Evolutionary conservation across 64 coral and sea anemone genomes (phyloP).

Genomic region (Actinia equina): DNA sequence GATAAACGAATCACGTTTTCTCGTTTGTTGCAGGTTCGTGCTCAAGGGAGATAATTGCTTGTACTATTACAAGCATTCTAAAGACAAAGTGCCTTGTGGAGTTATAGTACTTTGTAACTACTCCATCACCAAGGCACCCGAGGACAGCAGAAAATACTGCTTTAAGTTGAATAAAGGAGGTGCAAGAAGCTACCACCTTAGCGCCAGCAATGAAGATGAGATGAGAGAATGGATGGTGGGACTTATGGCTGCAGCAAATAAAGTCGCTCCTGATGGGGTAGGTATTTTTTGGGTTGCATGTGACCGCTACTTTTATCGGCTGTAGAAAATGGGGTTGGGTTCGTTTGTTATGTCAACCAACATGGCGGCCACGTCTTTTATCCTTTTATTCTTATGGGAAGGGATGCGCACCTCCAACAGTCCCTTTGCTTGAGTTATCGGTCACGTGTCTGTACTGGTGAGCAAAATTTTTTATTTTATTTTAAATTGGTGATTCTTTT

Average conservation of each 20-base stretch:
- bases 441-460: too few relatives aligned
- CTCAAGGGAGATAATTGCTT: constrained; percentile 73
- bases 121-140: constrained; percentile 73
- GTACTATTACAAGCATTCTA: constrained; percentile 89
- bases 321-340: too few relatives aligned
- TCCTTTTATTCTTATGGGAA: too few relatives aligned
- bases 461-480: too few relatives aligned
- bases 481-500: too few relatives aligned
- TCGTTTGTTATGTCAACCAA: too few relatives aligned
- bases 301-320: too few relatives aligned
- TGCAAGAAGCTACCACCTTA: constrained; percentile 75
- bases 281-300: background rate
- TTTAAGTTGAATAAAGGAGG: constrained; percentile 94
- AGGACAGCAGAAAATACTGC: constrained; percentile 72
- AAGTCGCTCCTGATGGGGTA: constrained; percentile 53
- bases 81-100: constrained; percentile 85
- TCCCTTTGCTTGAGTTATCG: too few relatives aligned
- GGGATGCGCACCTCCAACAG: too few relatives aligned
- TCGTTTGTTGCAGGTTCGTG: constrained; percentile 47
- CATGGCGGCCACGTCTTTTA: too few relatives aligned
- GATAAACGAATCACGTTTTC: background rate
- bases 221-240: constrained; percentile 89
- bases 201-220: constrained; percentile 54
- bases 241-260: constrained; percentile 63
- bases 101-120: constrained; percentile 83